phyloP scores from a whole-genome alignment of 2,113 vertebrate genomes.

The Oncorhynchus clarkii region DNA sequence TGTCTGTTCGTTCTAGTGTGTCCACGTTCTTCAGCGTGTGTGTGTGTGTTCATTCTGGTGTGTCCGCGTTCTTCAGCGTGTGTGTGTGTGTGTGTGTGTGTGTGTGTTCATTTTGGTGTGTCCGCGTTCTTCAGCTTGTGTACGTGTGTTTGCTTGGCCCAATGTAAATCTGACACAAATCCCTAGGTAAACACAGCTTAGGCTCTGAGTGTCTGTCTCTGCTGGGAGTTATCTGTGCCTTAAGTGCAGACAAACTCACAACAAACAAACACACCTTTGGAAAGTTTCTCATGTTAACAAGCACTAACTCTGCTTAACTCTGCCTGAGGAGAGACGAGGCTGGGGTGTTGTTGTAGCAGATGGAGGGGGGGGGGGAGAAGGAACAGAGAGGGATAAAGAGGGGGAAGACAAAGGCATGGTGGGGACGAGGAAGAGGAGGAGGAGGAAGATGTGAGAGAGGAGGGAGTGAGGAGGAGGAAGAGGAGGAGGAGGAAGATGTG shows the following conservation, averaged over 20 bases:
- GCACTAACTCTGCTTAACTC: not conserved
- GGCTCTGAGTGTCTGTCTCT: conserved; percentile 21
- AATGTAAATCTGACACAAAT: conserved; percentile 52
- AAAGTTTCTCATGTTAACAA: conserved; percentile 5
- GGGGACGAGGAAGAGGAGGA: too few species aligned
- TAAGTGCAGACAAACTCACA: conserved; percentile 38
- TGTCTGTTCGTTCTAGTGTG: too few species aligned
- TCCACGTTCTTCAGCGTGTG: not conserved
- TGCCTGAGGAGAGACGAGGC: not conserved
- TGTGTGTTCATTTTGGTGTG: not conserved
- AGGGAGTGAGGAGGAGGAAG: not conserved
- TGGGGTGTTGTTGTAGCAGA: not conserved
- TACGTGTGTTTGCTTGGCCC: conserved; percentile 18
- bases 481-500: not conserved
- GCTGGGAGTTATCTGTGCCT: conserved; percentile 14
- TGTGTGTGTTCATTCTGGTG: too few species aligned
- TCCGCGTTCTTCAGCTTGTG: not conserved
- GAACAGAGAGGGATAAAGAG: not conserved
- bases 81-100: too few species aligned
- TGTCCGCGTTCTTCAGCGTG: too few species aligned
- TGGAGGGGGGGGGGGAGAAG: too few species aligned
- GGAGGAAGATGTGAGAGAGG: not conserved
- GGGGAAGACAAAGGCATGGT: too few species aligned
- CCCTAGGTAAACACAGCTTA: conserved; percentile 52
- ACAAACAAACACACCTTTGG: conserved; percentile 17